Percentiles rank a stretch among this genome's conserved stretches.
Conservation (phyloP, 1,140 invertebrate genomes). For the Dendroctonus valens region DNA sequence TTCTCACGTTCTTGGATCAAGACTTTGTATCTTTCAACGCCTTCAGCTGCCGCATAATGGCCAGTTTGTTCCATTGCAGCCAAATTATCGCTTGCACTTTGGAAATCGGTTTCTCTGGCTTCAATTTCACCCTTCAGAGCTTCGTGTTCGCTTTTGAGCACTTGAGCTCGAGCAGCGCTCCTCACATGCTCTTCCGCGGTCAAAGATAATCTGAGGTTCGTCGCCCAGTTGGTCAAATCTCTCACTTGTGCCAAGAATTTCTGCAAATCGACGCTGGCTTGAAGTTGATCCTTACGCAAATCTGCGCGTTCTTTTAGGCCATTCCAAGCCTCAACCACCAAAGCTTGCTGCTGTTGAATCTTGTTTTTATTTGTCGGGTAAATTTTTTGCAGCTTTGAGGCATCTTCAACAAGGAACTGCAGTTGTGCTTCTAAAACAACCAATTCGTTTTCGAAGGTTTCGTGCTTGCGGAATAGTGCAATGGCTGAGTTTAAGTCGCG, state of each 20-base stretch:
- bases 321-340: slow-evolving; percentile 86
- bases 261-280: slow-evolving; percentile 87
- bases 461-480: slow-evolving; percentile 80
- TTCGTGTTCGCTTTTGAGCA: slow-evolving; percentile 86
- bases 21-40: slow-evolving; percentile 74
- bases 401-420: slow-evolving; percentile 89
- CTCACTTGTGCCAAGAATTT: slow-evolving; percentile 79
- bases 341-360: slow-evolving; percentile 69
- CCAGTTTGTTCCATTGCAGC: slow-evolving; percentile 78
- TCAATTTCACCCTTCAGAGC: slow-evolving; percentile 93
- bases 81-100: slow-evolving; percentile 74
- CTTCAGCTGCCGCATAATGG: slow-evolving; percentile 78
- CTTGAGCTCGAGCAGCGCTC: slow-evolving; percentile 84
- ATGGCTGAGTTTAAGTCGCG: slow-evolving; percentile 86
- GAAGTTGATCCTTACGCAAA: slow-evolving; percentile 74
- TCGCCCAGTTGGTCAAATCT: slow-evolving; percentile 87
- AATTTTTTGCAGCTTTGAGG: slow-evolving; percentile 76
- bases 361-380: slow-evolving; percentile 91
- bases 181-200: slow-evolving; percentile 78
- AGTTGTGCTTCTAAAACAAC: slow-evolving; percentile 91
- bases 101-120: slow-evolving; percentile 85
- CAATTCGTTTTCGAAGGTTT: slow-evolving; percentile 93
- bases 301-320: slow-evolving; percentile 79
- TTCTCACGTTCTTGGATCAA: slow-evolving; percentile 76
- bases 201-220: slow-evolving; percentile 76